Evolutionary conservation across 2,888 invertebrate species (phyloP).

Genomic region (Orthosia cruda): DNA sequence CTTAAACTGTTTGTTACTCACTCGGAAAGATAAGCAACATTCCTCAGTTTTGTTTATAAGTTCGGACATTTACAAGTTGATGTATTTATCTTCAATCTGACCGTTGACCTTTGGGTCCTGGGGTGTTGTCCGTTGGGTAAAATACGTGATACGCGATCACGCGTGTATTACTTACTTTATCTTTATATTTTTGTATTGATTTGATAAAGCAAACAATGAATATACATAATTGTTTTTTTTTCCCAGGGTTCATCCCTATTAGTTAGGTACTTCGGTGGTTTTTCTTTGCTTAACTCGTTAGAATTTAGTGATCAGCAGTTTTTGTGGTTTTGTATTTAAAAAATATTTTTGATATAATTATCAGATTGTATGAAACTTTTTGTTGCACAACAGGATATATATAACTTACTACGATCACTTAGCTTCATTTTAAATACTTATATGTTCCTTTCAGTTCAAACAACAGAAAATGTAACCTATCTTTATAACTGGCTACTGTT

Average conservation of each 20-base stretch:
- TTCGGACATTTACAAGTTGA: too few species aligned
- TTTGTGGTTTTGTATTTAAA: too few species aligned
- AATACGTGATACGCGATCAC: neutral
- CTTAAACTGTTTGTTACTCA: slow-evolving; percentile 20
- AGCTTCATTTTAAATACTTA: neutral
- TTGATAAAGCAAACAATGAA: too few species aligned
- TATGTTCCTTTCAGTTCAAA: neutral
- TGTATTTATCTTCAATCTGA: slow-evolving; percentile 46
- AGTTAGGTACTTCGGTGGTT: too few species aligned
- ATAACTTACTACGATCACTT: neutral
- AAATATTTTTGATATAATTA: too few species aligned
- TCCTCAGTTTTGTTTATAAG: slow-evolving; percentile 32
- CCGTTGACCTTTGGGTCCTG: slow-evolving; percentile 35
- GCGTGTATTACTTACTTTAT: too few species aligned
- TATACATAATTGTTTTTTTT: too few species aligned
- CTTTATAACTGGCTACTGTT: neutral
- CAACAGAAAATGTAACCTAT: slow-evolving; percentile 2
- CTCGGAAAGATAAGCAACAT: slow-evolving; percentile 36
- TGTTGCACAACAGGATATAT: neutral
- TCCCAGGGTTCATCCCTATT: too few species aligned
- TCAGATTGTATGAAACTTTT: neutral
- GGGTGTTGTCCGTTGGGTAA: too few species aligned
- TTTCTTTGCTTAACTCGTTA: too few species aligned
- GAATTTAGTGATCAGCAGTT: too few species aligned
- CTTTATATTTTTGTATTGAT: too few species aligned